These are phyloP conservation scores for Pterocles burchelli DNA, from an alignment of 2,113 vertebrate genomes.

Conservation along the genomic window DNA sequence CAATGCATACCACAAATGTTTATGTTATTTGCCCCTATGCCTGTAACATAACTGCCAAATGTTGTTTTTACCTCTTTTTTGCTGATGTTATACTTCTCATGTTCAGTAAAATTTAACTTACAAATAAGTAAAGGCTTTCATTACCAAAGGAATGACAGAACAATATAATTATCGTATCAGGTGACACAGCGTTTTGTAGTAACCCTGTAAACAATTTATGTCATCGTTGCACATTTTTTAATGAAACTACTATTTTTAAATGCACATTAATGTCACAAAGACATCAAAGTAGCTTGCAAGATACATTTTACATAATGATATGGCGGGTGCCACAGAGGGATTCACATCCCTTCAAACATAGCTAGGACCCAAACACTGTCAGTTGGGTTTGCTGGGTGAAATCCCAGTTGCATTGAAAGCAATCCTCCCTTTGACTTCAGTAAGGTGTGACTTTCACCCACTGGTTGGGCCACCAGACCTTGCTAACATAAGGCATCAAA, in stretches of 20 bases:
- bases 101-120: neutral
- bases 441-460: neutral
- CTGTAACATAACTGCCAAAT: neutral
- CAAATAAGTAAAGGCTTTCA: slow-evolving; percentile 7
- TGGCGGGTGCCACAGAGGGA: neutral
- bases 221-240: neutral
- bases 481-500: neutral
- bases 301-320: neutral
- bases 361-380: neutral
- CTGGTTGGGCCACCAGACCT: neutral
- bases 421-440: neutral
- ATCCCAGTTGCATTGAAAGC: neutral
- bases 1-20: neutral
- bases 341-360: neutral
- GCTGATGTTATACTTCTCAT: neutral
- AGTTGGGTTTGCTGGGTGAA: neutral
- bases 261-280: neutral
- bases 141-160: slow-evolving; percentile 24
- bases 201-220: slow-evolving; percentile 31
- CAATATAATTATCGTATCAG: slow-evolving; percentile 22
- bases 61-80: neutral
- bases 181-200: neutral
- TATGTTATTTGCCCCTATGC: neutral
- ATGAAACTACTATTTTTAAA: slow-evolving; percentile 30
- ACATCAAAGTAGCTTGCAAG: neutral